These are phyloP conservation scores for Rhabdophis nuchalis DNA, from an alignment of 2,797 vertebrate species.

Conservation along the genomic window DNA sequence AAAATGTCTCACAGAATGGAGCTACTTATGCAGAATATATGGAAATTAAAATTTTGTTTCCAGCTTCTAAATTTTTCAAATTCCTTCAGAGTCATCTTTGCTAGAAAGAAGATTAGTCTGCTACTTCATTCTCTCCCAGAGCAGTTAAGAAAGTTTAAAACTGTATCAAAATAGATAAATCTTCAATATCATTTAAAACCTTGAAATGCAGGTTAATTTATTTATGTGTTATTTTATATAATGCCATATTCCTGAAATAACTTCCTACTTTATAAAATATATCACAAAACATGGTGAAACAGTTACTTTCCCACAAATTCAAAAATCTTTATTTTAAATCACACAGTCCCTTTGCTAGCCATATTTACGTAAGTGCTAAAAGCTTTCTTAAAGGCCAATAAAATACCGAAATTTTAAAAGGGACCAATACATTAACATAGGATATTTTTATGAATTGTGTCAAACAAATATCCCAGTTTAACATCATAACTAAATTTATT, in stretches of 20 bases:
- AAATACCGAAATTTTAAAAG: neutral
- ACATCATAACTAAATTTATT: neutral
- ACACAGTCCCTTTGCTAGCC: neutral
- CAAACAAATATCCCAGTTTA: neutral
- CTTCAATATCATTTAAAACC: neutral
- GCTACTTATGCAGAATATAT: slow-evolving; percentile 31
- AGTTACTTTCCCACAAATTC: neutral
- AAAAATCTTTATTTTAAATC: neutral
- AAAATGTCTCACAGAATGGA: slow-evolving; percentile 42
- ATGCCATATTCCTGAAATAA: neutral
- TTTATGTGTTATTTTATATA: neutral
- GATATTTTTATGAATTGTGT: neutral
- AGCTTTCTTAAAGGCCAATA: neutral
- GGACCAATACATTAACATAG: neutral
- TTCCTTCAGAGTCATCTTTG: neutral
- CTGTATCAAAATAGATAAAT: neutral
- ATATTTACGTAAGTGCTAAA: neutral
- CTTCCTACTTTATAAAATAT: neutral
- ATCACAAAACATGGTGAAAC: neutral
- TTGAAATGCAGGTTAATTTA: neutral
- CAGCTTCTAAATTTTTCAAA: slow-evolving; percentile 34
- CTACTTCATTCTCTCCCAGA: neutral
- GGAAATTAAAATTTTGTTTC: slow-evolving; percentile 32
- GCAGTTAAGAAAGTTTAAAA: neutral
- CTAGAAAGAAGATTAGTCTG: neutral